Base-by-base conservation (phyloP, 2,888 invertebrate genomes). In the Crepidodera aurea region DNA sequence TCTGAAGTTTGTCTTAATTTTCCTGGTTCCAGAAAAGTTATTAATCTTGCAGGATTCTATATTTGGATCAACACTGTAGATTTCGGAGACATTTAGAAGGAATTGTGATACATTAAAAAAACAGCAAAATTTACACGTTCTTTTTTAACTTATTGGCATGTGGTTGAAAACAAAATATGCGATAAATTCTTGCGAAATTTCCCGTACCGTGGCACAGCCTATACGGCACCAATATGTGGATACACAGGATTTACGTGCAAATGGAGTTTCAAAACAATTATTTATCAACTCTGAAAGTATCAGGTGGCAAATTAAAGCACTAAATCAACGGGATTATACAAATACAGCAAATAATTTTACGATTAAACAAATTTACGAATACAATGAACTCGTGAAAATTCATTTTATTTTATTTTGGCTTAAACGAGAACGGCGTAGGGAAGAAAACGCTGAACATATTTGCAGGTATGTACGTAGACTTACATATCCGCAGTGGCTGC, bases 251-350 rank as follows among this genome's bases (percentile, higher is more conserved):
- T 8, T 44, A 56, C 46, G 16, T 34, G 55, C 19, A 16, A 32
- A 32, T 42, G n/a, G 34, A 12, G 42, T 15, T 32, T 55, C 19
- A 44, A 7, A 25, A 22, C 50, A 51, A 66, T 66, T 62, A 60
- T 62, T 62, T 42, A 66, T 58, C 44, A 60, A 58, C 60, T 51
- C 48, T 12, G 10, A 44, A 53, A 59, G 62, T 51, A 58, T 19
- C 68, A 68, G 68, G 68, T 68, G 68, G 68, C 62, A 62, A 66
- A 68, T 68, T 64, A 65, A 67, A 68, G 60, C 64, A 63, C 51
- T 68, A 68, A 68, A 68, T 68, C 68, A 64, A 60, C 59, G 62
- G 58, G 68, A 66, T 68, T 68, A 68, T 61, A 66, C 56, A 63
- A 66, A 68, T 68, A 68, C 56, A 50, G 42, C 44, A 51, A 54